Evolutionary conservation across 2,797 vertebrate species (phyloP), one percentile per base, ranked within the genome.

Genomic region (Huso huso): DNA sequence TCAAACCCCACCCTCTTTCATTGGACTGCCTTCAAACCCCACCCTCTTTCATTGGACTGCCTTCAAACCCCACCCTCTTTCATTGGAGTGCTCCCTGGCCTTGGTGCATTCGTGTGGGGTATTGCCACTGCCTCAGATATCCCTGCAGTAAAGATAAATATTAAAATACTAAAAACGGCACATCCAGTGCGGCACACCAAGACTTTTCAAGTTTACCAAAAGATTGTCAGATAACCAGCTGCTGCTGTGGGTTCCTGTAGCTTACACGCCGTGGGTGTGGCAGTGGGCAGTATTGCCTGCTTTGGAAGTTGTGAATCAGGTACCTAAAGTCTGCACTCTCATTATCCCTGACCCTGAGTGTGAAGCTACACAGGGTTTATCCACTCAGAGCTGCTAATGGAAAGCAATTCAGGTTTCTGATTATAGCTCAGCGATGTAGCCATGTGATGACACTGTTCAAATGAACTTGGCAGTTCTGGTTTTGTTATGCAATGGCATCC

Each of bases 361-460:
- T 12, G 55, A 58, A 58, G 55, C 13, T 10, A n/a, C 55, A n/a
- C 55, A 58, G 10, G 13, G 55, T 11, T 58, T 58, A 58, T 11
- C 12, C 13, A 13, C 55, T 12, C 12, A 13, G 12, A 58, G 12
- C 55, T 58, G 12, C 55, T 13, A 58, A 58, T 58, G 55, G 55
- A 58, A 58, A 13, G 3, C n/a, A 58, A 13, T 58, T 58, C 6
- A 6, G 12, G 6, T 58, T 58, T 58, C 55, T 15, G 48, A 10
- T 58, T 59, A 49, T 59, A 58, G 12, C 11, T n/a, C 7, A 66
- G 53, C 7, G 18, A 13, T 48, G 58, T 23, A 60, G 64, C 64
- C 49, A 49, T 64, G 37, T 50, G 49, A 61, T 18, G 49, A 65
- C 12, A 48, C 15, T 52, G 49, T 61, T 57, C 13, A 64, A 64